Conservation (phyloP, 2,113 vertebrate genomes). For the Daphoenositta chrysoptera region DNA sequence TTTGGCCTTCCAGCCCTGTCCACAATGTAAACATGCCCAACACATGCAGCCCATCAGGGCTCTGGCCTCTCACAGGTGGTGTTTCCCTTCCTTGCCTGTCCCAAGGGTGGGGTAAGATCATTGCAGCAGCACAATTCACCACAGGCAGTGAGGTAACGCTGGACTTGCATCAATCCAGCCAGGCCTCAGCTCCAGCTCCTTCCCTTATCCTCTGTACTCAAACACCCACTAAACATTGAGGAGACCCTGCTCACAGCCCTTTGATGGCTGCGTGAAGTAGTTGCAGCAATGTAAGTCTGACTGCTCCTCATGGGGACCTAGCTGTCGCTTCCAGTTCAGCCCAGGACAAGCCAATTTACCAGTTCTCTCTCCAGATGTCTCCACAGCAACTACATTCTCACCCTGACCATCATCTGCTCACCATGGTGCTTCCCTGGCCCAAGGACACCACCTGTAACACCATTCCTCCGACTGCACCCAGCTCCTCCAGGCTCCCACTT, state of each 20-base stretch:
- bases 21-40: not conserved
- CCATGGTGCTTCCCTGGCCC: not conserved
- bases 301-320: not conserved
- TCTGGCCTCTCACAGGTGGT: not conserved
- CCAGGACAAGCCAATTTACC: not conserved
- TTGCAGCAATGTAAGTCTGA: fast-evolving
- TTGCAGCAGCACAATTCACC: not conserved
- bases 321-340: not conserved
- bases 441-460: not conserved
- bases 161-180: not conserved
- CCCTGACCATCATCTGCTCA: not conserved
- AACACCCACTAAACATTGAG: not conserved
- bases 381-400: not conserved
- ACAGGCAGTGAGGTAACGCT: fast-evolving
- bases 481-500: not conserved
- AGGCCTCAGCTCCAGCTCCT: not conserved
- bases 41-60: not conserved
- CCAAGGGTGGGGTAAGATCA: not conserved
- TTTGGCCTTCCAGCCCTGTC: not conserved
- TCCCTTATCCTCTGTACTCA: not conserved
- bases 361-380: not conserved
- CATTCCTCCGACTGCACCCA: fast-evolving
- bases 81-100: not conserved
- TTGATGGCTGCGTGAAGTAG: not conserved
- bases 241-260: not conserved